phyloP scores from a whole-genome alignment of 2,888 invertebrate genomes.

The Lasioglossum vierecki region DNA sequence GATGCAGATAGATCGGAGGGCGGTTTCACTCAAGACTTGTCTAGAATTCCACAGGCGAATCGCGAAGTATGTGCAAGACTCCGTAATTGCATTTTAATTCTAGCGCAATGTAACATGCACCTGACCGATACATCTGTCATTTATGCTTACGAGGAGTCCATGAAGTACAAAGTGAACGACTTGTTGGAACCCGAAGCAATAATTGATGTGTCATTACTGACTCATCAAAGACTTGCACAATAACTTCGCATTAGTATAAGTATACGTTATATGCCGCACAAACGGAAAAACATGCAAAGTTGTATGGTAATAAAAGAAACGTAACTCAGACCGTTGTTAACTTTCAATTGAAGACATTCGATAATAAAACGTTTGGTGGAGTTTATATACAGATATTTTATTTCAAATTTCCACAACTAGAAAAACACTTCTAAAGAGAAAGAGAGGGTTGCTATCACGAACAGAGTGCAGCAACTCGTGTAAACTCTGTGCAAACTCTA shows the following conservation, averaged over 20 bases:
- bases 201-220: constrained; percentile 92
- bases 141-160: constrained; percentile 95
- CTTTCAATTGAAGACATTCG: constrained; percentile 1
- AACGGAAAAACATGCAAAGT: not conserved
- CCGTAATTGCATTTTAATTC: constrained; percentile 94
- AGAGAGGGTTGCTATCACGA: not conserved
- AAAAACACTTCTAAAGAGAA: not conserved
- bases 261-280: not conserved
- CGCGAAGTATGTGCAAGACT: constrained; percentile 95
- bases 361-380: constrained; percentile 30
- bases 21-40: constrained; percentile 91
- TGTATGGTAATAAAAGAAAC: constrained; percentile 19
- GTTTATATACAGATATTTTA: constrained; percentile 9
- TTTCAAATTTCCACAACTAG: not conserved
- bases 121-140: constrained; percentile 96
- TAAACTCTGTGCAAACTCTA: not conserved
- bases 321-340: not conserved
- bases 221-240: constrained; percentile 88
- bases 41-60: constrained; percentile 88
- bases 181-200: constrained; percentile 93
- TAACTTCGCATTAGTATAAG: constrained; percentile 21
- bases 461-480: not conserved
- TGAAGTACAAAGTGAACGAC: constrained; percentile 91
- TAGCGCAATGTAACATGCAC: constrained; percentile 95
- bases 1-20: constrained; percentile 88